phyloP scores from a whole-genome alignment of 2,888 invertebrate species.

The Polyommatus icarus region DNA sequence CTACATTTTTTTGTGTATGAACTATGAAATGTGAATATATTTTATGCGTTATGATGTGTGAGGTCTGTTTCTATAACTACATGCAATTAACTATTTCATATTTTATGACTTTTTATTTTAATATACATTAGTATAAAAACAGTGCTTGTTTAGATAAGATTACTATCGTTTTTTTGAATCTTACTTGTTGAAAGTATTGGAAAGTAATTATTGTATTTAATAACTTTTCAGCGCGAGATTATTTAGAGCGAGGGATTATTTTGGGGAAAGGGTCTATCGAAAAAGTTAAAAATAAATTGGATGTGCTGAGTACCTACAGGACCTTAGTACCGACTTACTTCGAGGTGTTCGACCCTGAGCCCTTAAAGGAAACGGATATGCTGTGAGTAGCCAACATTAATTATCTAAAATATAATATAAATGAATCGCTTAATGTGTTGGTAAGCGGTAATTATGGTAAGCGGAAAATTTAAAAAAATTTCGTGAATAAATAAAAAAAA shows the following conservation, averaged over 20 bases:
- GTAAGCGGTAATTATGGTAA: too few relatives aligned
- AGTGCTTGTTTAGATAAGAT: background rate
- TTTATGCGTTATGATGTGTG: too few relatives aligned
- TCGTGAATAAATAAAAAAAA: too few relatives aligned
- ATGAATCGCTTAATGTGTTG: too few relatives aligned
- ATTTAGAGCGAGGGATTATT: constrained; percentile 47
- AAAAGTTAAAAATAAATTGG: constrained; percentile 46
- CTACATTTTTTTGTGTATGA: too few relatives aligned
- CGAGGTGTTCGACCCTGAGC: constrained; percentile 19
- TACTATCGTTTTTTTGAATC: background rate
- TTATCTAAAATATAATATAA: background rate
- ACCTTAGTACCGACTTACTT: constrained; percentile 46
- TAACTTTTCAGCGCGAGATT: constrained; percentile 46
- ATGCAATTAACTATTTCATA: too few relatives aligned
- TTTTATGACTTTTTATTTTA: too few relatives aligned
- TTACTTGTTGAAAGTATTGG: background rate
- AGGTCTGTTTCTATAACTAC: too few relatives aligned
- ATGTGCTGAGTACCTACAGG: constrained; percentile 47
- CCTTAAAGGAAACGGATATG: background rate
- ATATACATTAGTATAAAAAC: too few relatives aligned
- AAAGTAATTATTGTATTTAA: background rate
- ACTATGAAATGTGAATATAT: too few relatives aligned
- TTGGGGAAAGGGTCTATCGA: constrained; percentile 50
- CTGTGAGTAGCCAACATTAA: background rate
- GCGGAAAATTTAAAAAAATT: too few relatives aligned